Conservation (phyloP, 2,797 vertebrate genomes). For the Muraenolepis orangiensis region DNA sequence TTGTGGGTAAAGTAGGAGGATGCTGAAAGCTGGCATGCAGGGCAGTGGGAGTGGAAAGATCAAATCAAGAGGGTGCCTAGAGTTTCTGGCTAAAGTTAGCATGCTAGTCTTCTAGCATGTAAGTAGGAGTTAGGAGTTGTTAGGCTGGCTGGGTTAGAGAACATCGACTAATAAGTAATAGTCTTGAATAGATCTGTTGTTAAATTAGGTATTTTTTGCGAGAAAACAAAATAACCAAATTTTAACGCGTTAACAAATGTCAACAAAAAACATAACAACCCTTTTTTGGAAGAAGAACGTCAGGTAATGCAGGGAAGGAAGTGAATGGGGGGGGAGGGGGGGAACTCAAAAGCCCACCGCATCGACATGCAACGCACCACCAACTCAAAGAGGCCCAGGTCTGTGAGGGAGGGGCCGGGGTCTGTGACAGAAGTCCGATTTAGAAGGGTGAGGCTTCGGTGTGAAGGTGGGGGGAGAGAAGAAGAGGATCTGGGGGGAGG, state of each 20-base stretch:
- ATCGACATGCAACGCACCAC: background rate
- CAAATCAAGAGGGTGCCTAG: slow-evolving; percentile 2
- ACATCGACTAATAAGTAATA: background rate
- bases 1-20: slow-evolving; percentile 35
- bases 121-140: background rate
- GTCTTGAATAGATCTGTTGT: background rate
- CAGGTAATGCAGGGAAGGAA: background rate
- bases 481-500: background rate
- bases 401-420: background rate
- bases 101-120: background rate
- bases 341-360: background rate
- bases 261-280: background rate
- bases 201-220: background rate
- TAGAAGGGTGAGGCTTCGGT: background rate
- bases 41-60: background rate
- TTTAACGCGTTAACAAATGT: background rate
- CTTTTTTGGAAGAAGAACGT: background rate
- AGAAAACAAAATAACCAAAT: background rate
- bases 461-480: background rate
- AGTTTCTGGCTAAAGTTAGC: background rate
- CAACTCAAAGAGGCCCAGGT: background rate
- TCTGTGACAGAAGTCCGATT: no score
- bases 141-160: background rate
- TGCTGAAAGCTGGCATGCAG: slow-evolving; percentile 55
- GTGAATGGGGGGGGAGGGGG: background rate